A percentile compares a stretch with the other conserved stretches of the same genome.
Evolutionary conservation across 92 coral and sea anemone genomes (phyloP).

Genomic region (Epizoanthus scotinus): DNA sequence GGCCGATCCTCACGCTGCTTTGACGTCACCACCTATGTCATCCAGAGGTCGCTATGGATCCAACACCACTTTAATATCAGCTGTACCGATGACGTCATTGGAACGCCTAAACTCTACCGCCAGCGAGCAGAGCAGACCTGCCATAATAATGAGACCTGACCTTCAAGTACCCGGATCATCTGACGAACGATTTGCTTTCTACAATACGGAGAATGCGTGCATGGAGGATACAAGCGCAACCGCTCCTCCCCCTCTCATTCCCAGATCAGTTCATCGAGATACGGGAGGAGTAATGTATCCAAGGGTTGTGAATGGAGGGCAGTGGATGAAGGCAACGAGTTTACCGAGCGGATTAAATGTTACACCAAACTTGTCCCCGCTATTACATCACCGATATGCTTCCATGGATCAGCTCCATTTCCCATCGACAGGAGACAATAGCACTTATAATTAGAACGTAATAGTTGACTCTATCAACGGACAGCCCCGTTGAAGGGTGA

Average conservation of each 20-base stretch:
- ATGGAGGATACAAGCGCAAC: not conserved
- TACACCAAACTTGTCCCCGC: not conserved
- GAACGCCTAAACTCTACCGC: constrained; percentile 25
- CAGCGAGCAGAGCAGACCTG: constrained; percentile 7
- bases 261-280: not conserved
- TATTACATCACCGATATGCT: not conserved
- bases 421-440: constrained; percentile 13
- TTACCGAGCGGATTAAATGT: constrained; percentile 22
- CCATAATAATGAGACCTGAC: constrained; percentile 20
- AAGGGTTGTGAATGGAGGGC: not conserved
- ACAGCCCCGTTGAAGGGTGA: no score
- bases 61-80: constrained; percentile 17
- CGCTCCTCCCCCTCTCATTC: not conserved
- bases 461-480: no score
- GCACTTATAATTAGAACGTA: not conserved
- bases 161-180: not conserved
- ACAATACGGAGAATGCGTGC: not conserved
- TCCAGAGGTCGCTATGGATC: constrained; percentile 4
- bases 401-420: constrained; percentile 28
- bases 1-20: not conserved
- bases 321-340: constrained; percentile 1
- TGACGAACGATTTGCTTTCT: not conserved
- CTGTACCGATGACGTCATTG: constrained; percentile 17
- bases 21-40: not conserved
- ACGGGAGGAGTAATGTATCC: constrained; percentile 5